phyloP scores from a whole-genome alignment of 2,888 invertebrate species.

The Diarsia dahlii region DNA sequence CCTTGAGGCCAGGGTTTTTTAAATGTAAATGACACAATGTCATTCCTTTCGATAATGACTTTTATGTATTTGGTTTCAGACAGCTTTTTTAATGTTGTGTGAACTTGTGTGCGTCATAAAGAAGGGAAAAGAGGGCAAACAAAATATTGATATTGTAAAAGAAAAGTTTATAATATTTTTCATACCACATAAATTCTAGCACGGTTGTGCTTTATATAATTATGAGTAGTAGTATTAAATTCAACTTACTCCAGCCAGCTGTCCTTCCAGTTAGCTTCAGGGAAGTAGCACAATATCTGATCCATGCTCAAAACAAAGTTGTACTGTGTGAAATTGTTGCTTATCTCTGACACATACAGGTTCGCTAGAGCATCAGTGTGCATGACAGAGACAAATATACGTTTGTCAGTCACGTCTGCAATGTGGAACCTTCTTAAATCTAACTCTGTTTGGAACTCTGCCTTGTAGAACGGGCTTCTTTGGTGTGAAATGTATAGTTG shows the following conservation, averaged over 20 bases:
- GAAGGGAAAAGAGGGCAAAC: neutral
- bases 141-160: neutral
- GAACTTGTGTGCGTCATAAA: neutral
- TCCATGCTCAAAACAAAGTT: conserved; percentile 95
- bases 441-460: conserved; percentile 94
- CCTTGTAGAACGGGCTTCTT: conserved; percentile 92
- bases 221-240: no score
- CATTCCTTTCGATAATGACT: conserved; percentile 19
- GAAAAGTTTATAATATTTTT: neutral
- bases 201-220: no score
- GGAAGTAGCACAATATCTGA: conserved; percentile 95
- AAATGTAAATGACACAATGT: conserved; percentile 11
- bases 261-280: conserved; percentile 94
- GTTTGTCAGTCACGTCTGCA: conserved; percentile 95
- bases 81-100: neutral
- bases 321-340: conserved; percentile 91
- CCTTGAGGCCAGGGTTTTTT: conserved; percentile 46
- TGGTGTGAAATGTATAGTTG: conserved; percentile 95
- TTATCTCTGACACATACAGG: conserved; percentile 95
- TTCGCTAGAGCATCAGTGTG: conserved; percentile 94
- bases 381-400: conserved; percentile 95
- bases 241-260: conserved; percentile 95
- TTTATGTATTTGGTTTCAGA: neutral
- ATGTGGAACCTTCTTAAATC: conserved; percentile 94
- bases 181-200: neutral